A percentile compares a stretch with the other conserved stretches of the same genome.
Conservation (phyloP, 2,113 vertebrate genomes). For the Sinosuthora webbiana region DNA sequence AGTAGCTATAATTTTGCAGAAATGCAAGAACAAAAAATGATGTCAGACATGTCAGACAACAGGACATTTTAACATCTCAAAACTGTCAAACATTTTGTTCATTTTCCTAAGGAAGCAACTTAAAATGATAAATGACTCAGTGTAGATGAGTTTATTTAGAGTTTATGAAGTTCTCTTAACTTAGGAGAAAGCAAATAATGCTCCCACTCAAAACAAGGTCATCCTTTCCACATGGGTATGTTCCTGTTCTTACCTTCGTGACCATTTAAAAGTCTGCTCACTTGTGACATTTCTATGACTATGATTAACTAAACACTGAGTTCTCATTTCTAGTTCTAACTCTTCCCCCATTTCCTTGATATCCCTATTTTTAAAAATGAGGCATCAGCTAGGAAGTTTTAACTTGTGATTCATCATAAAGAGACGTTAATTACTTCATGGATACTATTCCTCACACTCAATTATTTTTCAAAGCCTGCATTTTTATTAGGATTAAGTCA, state of each 20-base stretch:
- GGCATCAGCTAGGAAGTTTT: neutral
- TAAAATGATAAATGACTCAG: neutral
- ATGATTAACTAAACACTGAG: neutral
- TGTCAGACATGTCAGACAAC: neutral
- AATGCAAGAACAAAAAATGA: neutral
- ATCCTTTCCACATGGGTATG: neutral
- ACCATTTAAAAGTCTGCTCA: neutral
- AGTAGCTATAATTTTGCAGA: neutral
- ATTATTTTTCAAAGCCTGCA: neutral
- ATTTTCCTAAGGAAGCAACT: neutral
- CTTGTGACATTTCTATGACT: neutral
- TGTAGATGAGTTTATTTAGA: neutral
- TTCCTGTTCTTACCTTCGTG: neutral
- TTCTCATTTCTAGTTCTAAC: neutral
- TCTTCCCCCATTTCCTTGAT: neutral
- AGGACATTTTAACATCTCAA: neutral
- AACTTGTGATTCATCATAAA: neutral
- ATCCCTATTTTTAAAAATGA: constrained; percentile 8
- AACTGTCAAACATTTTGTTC: neutral
- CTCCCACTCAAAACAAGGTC: neutral
- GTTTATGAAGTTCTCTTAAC: neutral
- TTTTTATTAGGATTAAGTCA: constrained; percentile 6
- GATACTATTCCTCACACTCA: neutral
- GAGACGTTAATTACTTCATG: neutral
- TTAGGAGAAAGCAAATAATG: neutral